Evolutionary conservation across 92 coral and sea anemone species (phyloP), one percentile per base, ranked within the genome.

Genomic region (Parazoanthus swiftii): DNA sequence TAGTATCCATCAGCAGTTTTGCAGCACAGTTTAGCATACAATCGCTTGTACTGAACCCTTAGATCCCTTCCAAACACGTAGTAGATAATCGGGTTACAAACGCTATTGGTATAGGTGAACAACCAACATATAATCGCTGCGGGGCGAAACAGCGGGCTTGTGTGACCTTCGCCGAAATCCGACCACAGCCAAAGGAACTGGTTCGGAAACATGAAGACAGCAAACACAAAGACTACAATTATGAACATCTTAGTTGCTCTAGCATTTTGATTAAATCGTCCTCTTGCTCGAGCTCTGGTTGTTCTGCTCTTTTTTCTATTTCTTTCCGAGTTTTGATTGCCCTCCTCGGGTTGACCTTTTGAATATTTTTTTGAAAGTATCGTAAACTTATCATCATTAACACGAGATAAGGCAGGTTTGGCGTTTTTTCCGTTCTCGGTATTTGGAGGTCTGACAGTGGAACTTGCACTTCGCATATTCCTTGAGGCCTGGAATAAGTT

Each of bases 161-260:
- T 42, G 44, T 85, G 18, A 33, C 77, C 54, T 15, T 72, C 54
- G 14, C 81, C 87, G 73, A 88, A 81, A 81, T 83, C 88, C 3
- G 51, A 68, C 43, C 70, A 68, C 44, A 89, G 43, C 91, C 88
- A 83, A 16, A 74, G 85, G 21, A 89, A 86, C 59, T 89, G 85
- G 75, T 89, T 89, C 6, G 91, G 91, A 10, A 89, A 65, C 43
- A 82, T 89, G 1, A 89, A 84, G 5, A 89, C 48, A 50, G 91
- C 80, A 74, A 89, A 89, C 51, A 89, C 88, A 2, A 71, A 54
- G 20, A 89, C 91, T 20, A 89, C 85, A 37, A 89, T 87, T 9
- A 76, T 70, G 63, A 89, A 89, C 88, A 89, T 89, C 75, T 89
- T 89, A 79, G 86, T 81, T 2, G 86, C 91, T 1, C 83, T 86